phyloP scores from a whole-genome alignment of 2,797 vertebrate species.

The Balearica regulorum region DNA sequence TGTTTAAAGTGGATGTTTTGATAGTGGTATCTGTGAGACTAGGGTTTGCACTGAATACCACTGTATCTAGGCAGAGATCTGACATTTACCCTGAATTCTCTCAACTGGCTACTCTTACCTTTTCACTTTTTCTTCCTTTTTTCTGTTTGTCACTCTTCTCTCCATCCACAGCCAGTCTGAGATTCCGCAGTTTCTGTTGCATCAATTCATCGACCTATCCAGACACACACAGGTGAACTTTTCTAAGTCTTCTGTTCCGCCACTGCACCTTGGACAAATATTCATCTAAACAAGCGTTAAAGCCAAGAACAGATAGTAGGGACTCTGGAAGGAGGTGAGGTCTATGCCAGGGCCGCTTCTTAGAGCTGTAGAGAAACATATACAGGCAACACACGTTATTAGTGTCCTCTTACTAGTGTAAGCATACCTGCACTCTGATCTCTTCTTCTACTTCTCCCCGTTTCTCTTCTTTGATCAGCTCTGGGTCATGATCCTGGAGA shows the following conservation, averaged over 20 bases:
- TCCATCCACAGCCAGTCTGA: conserved; percentile 76
- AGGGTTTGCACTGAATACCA: neutral
- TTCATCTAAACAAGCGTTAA: neutral
- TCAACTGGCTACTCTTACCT: conserved; percentile 53
- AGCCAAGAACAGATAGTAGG: neutral
- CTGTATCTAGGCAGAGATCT: neutral
- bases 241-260: neutral
- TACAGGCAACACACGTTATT: neutral
- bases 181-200: conserved; percentile 77
- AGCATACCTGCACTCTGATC: conserved; percentile 81
- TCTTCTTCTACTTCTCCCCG: conserved; percentile 81
- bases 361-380: neutral
- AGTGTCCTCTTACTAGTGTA: neutral
- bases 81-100: neutral
- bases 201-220: conserved; percentile 81
- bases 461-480: conserved; percentile 80
- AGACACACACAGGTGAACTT: neutral
- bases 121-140: conserved; percentile 54
- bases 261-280: neutral
- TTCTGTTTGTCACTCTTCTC: conserved; percentile 51
- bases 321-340: neutral
- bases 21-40: neutral
- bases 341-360: neutral
- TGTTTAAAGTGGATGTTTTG: neutral
- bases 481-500: conserved; percentile 75